phyloP scores from a whole-genome alignment of 2,888 invertebrate species.

The Protophormia terraenovae region DNA sequence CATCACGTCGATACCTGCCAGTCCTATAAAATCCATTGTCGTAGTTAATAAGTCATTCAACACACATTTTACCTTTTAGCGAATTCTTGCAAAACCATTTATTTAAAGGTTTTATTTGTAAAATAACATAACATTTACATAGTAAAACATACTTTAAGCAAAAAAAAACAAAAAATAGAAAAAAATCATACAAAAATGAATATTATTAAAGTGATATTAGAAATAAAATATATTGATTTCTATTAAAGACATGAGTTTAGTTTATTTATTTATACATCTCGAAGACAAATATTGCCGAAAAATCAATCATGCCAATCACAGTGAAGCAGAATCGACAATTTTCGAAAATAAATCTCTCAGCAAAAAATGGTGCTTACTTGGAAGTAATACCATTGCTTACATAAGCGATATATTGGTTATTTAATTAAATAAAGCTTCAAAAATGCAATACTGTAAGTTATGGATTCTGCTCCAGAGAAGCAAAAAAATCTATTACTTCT shows the following conservation, averaged over 20 bases:
- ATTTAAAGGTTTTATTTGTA: constrained; percentile 50
- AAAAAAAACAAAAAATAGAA: constrained; percentile 17
- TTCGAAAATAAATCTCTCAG: no score
- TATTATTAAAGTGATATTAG: constrained; percentile 60
- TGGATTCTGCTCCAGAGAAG: no score
- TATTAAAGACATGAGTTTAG: background rate
- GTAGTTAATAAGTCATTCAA: constrained; percentile 60
- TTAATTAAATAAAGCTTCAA: no score
- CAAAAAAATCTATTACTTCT: no score
- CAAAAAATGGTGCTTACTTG: no score
- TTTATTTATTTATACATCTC: no score
- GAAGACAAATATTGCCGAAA: no score
- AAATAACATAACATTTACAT: constrained; percentile 46
- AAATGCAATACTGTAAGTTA: no score
- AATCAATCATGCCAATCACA: no score
- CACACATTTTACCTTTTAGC: constrained; percentile 41
- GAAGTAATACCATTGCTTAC: no score
- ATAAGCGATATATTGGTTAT: no score
- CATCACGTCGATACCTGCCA: constrained; percentile 74
- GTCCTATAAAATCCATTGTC: constrained; percentile 71
- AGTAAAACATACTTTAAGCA: constrained; percentile 53
- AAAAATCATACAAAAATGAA: constrained; percentile 20
- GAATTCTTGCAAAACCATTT: constrained; percentile 49
- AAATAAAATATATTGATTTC: constrained; percentile 58
- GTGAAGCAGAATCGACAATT: no score